phyloP scores from a whole-genome alignment of 2,113 vertebrate genomes.

The Ovis aries region ARS-UI_Ramb_v3.0 NC_056056.1:179210501-179211000 shows the following conservation, averaged over 20 bases:
- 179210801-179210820: background rate
- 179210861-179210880: rapidly evolving
- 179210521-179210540: background rate
- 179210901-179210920: background rate
- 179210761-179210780: background rate
- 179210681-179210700: background rate
- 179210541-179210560: background rate
- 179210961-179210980: background rate
- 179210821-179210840: background rate
- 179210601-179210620: background rate
- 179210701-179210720: background rate
- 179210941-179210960: background rate
- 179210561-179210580: background rate
- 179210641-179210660: background rate
- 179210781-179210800: background rate
- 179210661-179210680: background rate
- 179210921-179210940: rapidly evolving
- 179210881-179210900: background rate
- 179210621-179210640: background rate
- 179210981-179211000: background rate
- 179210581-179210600: background rate
- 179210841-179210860: background rate
- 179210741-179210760: too few species aligned
- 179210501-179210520: background rate
- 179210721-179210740: background rate